Evolutionary conservation across 2,888 invertebrate genomes (phyloP), one percentile per base, ranked within the genome.

Genomic region (Leucoma salicis): DNA sequence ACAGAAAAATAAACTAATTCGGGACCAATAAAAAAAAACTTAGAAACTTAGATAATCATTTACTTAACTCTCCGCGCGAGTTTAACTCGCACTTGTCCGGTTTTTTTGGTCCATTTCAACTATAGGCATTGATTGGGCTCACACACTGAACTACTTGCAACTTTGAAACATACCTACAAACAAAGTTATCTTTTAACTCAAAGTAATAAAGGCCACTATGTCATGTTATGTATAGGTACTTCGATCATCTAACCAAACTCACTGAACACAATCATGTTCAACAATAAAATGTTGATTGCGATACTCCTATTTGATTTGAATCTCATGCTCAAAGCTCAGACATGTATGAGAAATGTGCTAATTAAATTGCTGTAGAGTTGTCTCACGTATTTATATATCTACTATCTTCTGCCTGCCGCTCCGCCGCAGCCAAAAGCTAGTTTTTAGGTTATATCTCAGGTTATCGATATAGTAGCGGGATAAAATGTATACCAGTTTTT

Each of bases 231-330:
- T n/a, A 49, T 43, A 27, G 1, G n/a, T n/a, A n/a, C n/a, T 48
- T 42, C 53, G 40, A 21, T 54, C 39, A 48, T 49, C 46, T 49
- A 51, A 47, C 49, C 37, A 35, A 40, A 48, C 42, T 49, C 59
- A 53, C 56, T 60, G 53, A 63, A 63, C 63, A 71, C 74, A 70
- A 76, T 76, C 69, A 66, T 55, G 58, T 63, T 66, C 70, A 78
- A 82, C 82, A 82, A 82, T 81, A 81, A 81, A 79, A 5, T 79
- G 81, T 79, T 76, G 79, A 82, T 80, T 79, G 67, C 70, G 72
- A 78, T 78, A 73, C 78, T 76, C 78, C 70, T 82, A 77, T 77
- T 73, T 75, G 82, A 82, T 81, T 73, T 69, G 69, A 74, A 81
- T 80, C 79, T 70, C 49, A 47, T 46, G 45, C 46, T 70, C 74